Base-by-base conservation (phyloP, 1,140 invertebrate genomes). In the Cepaea nemoralis region DNA sequence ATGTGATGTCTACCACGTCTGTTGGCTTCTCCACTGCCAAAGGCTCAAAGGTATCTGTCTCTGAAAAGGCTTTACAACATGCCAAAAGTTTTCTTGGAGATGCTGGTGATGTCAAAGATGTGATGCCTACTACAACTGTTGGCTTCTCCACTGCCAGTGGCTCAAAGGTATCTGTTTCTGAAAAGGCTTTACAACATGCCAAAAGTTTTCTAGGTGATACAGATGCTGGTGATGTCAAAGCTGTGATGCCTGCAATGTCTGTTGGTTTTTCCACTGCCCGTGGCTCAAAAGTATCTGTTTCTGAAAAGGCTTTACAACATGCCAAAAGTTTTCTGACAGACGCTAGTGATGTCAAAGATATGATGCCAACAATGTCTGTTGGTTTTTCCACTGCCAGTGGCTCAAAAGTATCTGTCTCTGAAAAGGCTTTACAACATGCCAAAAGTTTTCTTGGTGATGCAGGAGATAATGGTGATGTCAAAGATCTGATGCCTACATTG, bases 401-500 rank as follows among this genome's bases (percentile, higher is more conserved):
- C 19, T 80, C 77, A 73, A n/a, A 48, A 19, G 77, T 86, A 0
- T 48, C 0, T 2, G 50, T 87, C 19, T 81, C 83, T 27, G 82
- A 85, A 71, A 80, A 74, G 35, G 69, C 87, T 55, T 50, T 88
- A 31, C 31, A 83, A 73, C 63, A 83, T 69, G 86, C 83, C 6
- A 85, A 74, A 76, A 50, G 75, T 75, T 59, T 71, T 39, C 71
- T 85, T 16, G 42, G 63, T 39, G 40, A 22, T 22, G 22, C 73
- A 63, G 35, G 39, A 37, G 27, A 16, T 31, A 19, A n/a, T 63
- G 59, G 16, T 27, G 33, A 27, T 31, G 6, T 6, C 12, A 31
- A 63, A 16, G 27, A 63, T 31, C n/a, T 63, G 27, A 27, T 31
- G 33, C 27, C 59, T 8, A 31, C 27, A 6, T 31, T 31, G 5